Base-by-base conservation (phyloP, 2,113 vertebrate genomes). In the Eurystomus gularis region DNA sequence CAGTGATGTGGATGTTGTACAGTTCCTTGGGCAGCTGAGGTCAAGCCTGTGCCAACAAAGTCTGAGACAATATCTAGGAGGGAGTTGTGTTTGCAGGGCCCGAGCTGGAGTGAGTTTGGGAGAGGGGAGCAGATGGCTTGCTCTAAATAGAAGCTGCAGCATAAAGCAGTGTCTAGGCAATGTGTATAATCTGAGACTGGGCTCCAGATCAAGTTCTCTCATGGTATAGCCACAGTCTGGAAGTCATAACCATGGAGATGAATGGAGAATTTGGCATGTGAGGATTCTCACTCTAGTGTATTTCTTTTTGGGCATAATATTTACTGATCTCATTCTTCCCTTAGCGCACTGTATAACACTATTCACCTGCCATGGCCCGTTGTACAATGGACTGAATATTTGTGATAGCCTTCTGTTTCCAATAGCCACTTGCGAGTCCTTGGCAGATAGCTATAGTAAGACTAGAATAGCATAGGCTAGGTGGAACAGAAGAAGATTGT, bases 401-500 rank as follows among this genome's bases (percentile, higher is more conserved):
- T 85, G 14, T 77, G 54, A 55, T 35, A 76, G 13, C 13, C 51
- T 78, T 85, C 58, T 85, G 81, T 57, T 86, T 87, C n/a, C 93
- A 46, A 90, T 11, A 82, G 93, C 33, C 46, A 54, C 72, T 87
- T 69, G 51, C 66, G 80, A 58, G 66, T 79, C 64, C 51, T 70
- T 48, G 90, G 73, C 71, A 87, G 44, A 44, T 39, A 83, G 61
- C 61, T 78, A 73, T 40, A 39, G 9, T 44, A 60, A 33, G 17
- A 82, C 48, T 35, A 42, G 46, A 94, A 58, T 35, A 90, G 48
- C 31, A 83, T 33, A 72, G 46, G 16, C 52, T 66, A 75, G 44
- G 17, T 82, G 29, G 65, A 91, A 88, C 39, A 88, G 69, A 87
- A 92, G 58, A 77, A 89, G 42, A 49, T n/a, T 83, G 46, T 77